Percentiles rank a stretch among this genome's conserved stretches.
Conservation (phyloP, 2,888 invertebrate species). For the Leptodirus hochenwartii region DNA sequence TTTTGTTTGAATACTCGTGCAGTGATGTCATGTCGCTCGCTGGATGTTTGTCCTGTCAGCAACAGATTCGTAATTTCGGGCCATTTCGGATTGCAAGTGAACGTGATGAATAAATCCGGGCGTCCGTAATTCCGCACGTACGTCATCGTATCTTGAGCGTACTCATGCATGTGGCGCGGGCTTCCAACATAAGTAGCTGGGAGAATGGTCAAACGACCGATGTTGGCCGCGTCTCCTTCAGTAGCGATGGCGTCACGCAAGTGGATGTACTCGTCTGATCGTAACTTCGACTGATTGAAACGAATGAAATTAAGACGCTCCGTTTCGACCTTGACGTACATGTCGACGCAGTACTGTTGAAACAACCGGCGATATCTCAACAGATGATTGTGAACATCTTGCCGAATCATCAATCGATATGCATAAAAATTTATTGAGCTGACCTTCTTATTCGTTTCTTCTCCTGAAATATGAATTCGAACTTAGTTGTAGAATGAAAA, state of each 20-base stretch:
- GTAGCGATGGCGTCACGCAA: conserved; percentile 18
- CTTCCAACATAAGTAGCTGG: conserved; percentile 17
- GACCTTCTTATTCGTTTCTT: conserved; percentile 15
- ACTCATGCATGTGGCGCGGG: conserved; percentile 19
- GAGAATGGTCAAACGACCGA: conserved; percentile 16
- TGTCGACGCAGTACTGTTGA: conserved; percentile 22
- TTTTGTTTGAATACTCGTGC: conserved; percentile 16
- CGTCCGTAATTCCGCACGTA: conserved; percentile 20
- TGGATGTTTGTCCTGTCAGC: too few relatives aligned
- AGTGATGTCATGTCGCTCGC: conserved; percentile 15
- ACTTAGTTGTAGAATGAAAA: conserved; percentile 2
- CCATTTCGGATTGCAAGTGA: conserved; percentile 19
- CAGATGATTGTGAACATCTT: conserved; percentile 15
- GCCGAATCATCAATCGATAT: conserved; percentile 18
- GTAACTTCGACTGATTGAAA: conserved; percentile 18
- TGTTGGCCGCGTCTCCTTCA: conserved; percentile 14
- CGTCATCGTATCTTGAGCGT: conserved; percentile 19
- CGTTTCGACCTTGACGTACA: conserved; percentile 23
- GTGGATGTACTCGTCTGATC: conserved; percentile 21
- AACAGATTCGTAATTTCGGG: too few relatives aligned
- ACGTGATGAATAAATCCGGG: conserved; percentile 19
- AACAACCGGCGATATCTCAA: conserved; percentile 16
- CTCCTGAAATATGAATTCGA: conserved; percentile 9
- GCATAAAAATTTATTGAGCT: conserved; percentile 16
- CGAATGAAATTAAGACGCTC: conserved; percentile 20